Evolutionary conservation across 2,888 invertebrate species (phyloP).

Genomic region (Ophion slaviceki): DNA sequence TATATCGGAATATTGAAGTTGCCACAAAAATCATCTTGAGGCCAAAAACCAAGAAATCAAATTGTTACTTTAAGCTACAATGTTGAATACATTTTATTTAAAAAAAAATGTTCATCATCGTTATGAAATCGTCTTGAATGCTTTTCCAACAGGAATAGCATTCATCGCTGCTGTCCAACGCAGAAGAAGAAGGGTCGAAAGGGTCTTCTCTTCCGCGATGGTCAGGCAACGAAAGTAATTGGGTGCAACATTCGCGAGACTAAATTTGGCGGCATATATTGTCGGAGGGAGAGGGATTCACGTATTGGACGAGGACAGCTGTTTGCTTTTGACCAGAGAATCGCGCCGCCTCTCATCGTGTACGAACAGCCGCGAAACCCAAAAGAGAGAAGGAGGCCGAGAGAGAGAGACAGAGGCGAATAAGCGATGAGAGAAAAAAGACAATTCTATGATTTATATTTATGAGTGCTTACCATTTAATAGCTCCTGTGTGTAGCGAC

Average conservation of each 20-base stretch:
- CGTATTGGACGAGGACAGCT: constrained; percentile 74
- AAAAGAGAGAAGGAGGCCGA: not conserved
- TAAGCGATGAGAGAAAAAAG: constrained; percentile 73
- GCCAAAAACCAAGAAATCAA: too few species aligned
- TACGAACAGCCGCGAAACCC: constrained; percentile 55
- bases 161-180: not conserved
- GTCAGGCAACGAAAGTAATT: constrained; percentile 68
- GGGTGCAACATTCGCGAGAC: constrained; percentile 73
- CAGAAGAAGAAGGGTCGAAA: not conserved
- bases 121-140: not conserved
- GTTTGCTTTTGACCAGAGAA: constrained; percentile 72
- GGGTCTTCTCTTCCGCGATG: constrained; percentile 12
- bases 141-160: not conserved
- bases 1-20: too few species aligned
- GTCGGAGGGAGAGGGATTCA: constrained; percentile 5
- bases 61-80: too few species aligned
- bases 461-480: constrained; percentile 80
- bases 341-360: constrained; percentile 25
- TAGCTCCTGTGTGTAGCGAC: constrained; percentile 75
- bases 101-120: not conserved
- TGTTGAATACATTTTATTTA: too few species aligned
- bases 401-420: constrained; percentile 35
- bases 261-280: constrained; percentile 75
- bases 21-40: too few species aligned
- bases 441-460: constrained; percentile 82